These are phyloP conservation scores for Ceriagrion tenellum DNA, from an alignment of 2,888 invertebrate species.

Conservation along the genomic window DNA sequence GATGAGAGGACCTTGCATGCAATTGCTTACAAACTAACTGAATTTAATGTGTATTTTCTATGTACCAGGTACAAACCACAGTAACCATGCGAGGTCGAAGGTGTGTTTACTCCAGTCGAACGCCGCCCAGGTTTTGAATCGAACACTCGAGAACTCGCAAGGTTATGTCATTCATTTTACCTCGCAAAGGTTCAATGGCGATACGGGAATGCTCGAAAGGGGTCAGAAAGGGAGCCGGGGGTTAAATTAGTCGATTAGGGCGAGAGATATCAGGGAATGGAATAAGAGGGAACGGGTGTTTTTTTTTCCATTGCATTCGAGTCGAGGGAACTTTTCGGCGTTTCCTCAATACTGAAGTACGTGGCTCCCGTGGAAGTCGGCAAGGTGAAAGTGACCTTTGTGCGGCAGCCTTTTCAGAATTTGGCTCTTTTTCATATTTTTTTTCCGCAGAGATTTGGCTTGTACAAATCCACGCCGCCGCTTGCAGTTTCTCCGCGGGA, in stretches of 20 bases:
- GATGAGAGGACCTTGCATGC: no score
- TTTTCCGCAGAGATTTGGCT: not conserved
- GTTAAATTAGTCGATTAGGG: not conserved
- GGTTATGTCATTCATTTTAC: not conserved
- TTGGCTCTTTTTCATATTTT: not conserved
- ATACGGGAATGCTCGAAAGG: not conserved
- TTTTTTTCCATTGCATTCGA: not conserved
- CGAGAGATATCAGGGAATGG: not conserved
- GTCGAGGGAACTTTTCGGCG: not conserved
- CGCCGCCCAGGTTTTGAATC: not conserved
- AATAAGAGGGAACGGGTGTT: not conserved
- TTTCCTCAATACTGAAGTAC: not conserved
- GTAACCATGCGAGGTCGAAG: not conserved
- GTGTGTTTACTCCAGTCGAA: not conserved
- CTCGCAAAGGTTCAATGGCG: not conserved
- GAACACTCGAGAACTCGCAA: not conserved
- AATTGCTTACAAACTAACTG: no score
- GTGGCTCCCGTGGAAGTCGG: not conserved
- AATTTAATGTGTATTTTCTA: no score
- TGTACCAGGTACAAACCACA: no score
- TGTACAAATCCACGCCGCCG: not conserved
- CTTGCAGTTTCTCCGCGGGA: not conserved
- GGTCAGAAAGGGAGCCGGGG: not conserved
- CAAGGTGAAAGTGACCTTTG: not conserved
- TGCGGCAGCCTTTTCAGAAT: not conserved